phyloP scores from a whole-genome alignment of 1,140 invertebrate genomes.

The Bilobella aurantiaca region DNA sequence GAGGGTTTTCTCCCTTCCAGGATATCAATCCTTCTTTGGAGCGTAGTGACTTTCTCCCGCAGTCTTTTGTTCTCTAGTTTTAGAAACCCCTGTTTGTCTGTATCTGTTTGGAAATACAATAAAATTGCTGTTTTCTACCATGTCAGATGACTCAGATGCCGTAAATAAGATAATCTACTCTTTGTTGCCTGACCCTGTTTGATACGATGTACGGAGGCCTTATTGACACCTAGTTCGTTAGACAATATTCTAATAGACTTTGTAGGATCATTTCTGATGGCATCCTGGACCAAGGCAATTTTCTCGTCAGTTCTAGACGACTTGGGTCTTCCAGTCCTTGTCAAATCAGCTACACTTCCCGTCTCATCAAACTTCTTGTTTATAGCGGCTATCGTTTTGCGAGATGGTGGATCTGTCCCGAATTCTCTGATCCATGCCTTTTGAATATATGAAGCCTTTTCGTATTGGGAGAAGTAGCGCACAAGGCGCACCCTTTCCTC shows the following conservation, averaged over 20 bases:
- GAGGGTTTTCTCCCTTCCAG: neutral
- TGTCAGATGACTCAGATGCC: no score
- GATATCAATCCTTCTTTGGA: conserved; percentile 7
- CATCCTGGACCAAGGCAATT: conserved; percentile 22
- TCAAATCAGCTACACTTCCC: conserved; percentile 29
- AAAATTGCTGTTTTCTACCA: conserved; percentile 5
- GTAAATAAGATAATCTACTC: no score
- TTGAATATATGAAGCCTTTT: conserved; percentile 23
- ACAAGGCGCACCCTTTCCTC: conserved; percentile 26
- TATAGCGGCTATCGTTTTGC: conserved; percentile 26
- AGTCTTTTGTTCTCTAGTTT: conserved; percentile 26
- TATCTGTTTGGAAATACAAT: conserved; percentile 16
- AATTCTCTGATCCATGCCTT: conserved; percentile 27
- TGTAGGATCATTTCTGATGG: conserved; percentile 23
- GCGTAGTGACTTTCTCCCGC: conserved; percentile 18
- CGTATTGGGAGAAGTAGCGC: conserved; percentile 24
- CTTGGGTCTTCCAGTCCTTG: conserved; percentile 26
- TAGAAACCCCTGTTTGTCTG: conserved; percentile 17
- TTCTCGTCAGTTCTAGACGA: conserved; percentile 22
- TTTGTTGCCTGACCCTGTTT: conserved; percentile 19
- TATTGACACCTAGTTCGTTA: conserved; percentile 28
- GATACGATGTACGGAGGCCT: conserved; percentile 30
- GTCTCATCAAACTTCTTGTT: conserved; percentile 34
- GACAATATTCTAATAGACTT: conserved; percentile 27
- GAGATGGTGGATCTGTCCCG: conserved; percentile 29